A percentile compares a stretch with the other conserved stretches of the same genome.
Evolutionary conservation across 2,888 invertebrate genomes (phyloP).

Genomic region (Harpagoxenus sublaevis): DNA sequence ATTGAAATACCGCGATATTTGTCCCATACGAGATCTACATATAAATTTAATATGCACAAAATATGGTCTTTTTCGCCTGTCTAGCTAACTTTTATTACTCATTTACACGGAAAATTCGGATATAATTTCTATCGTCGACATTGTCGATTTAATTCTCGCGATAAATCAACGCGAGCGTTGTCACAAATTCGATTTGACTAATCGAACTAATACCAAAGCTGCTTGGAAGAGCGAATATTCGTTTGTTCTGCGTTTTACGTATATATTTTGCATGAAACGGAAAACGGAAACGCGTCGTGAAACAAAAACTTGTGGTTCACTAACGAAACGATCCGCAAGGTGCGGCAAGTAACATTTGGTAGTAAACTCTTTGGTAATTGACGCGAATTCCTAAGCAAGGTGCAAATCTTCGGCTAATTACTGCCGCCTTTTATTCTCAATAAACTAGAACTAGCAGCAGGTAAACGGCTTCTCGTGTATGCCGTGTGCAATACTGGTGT

Average conservation of each 20-base stretch:
- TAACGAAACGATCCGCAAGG: background rate
- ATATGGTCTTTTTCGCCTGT: background rate
- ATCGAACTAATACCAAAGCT: background rate
- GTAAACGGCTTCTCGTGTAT: conserved; percentile 88
- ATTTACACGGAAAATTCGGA: background rate
- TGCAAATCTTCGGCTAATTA: background rate
- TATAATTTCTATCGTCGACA: background rate
- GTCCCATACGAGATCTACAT: background rate
- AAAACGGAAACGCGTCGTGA: background rate
- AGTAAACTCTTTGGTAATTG: conserved; percentile 12
- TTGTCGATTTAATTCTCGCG: conserved; percentile 33
- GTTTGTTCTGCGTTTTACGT: background rate
- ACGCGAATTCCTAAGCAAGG: conserved; percentile 9
- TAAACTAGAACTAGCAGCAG: conserved; percentile 87
- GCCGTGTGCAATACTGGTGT: conserved; percentile 90
- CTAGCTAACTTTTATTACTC: background rate
- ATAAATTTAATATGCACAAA: conserved; percentile 3
- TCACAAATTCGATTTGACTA: background rate
- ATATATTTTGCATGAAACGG: background rate
- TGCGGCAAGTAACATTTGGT: background rate
- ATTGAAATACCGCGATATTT: background rate
- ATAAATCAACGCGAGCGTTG: conserved; percentile 22
- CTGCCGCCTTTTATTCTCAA: background rate
- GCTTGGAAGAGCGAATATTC: conserved; percentile 2
- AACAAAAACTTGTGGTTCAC: background rate